phyloP scores from a whole-genome alignment of 2,888 invertebrate species.

The Drosophila multiciliata region DNA sequence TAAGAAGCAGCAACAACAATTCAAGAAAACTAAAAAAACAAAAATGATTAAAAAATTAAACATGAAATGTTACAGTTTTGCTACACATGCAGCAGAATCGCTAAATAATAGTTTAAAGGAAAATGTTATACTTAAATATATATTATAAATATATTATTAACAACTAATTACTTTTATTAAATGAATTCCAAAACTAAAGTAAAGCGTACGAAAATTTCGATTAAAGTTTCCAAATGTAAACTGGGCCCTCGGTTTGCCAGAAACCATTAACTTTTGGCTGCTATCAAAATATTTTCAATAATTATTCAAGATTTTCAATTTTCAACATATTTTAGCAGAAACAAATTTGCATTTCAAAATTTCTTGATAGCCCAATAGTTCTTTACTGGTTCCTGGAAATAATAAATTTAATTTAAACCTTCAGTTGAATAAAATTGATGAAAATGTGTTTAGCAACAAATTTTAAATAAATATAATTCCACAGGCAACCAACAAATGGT shows the following conservation, averaged over 20 bases:
- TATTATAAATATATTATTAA: slow-evolving; percentile 58
- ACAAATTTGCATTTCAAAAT: background rate
- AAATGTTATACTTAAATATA: slow-evolving; percentile 70
- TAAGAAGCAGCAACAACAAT: slow-evolving; percentile 36
- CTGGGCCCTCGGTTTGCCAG: slow-evolving; percentile 9
- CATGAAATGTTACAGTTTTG: slow-evolving; percentile 63
- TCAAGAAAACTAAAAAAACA: slow-evolving; percentile 27
- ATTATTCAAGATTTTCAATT: background rate
- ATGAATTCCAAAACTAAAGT: slow-evolving; percentile 44
- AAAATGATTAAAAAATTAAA: slow-evolving; percentile 45
- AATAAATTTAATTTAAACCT: slow-evolving; percentile 28
- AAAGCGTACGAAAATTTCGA: slow-evolving; percentile 33
- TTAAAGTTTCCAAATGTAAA: slow-evolving; percentile 17
- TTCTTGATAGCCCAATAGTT: slow-evolving; percentile 1
- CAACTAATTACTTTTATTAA: slow-evolving; percentile 55
- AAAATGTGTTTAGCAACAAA: slow-evolving; percentile 23
- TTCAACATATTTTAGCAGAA: background rate
- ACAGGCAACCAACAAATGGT: slow-evolving; percentile 40
- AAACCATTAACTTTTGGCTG: slow-evolving; percentile 15
- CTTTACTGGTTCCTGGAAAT: background rate
- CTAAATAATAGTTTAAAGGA: slow-evolving; percentile 73
- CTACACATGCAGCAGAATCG: slow-evolving; percentile 59
- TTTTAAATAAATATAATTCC: slow-evolving; percentile 17
- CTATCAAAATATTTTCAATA: background rate
- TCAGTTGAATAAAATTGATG: slow-evolving; percentile 15